Evolutionary conservation across 2,888 invertebrate genomes (phyloP).

Genomic region (Dioctria linearis): DNA sequence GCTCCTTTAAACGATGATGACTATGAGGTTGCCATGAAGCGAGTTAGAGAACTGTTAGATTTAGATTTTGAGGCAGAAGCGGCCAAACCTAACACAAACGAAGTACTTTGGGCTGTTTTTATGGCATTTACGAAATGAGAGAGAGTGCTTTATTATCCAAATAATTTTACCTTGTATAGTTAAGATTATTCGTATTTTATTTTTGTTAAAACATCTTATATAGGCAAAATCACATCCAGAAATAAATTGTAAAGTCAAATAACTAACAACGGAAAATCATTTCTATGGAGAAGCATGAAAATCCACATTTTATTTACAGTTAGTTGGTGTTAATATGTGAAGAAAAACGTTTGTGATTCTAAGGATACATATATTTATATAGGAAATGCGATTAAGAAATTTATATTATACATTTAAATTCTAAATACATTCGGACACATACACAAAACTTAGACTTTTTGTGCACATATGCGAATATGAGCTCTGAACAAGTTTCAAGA

Average conservation of each 20-base stretch:
- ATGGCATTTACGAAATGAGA: constrained; percentile 97
- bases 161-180: constrained; percentile 52
- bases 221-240: constrained; percentile 43
- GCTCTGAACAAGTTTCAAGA: too few species aligned
- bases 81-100: constrained; percentile 90
- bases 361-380: constrained; percentile 53
- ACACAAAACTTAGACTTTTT: constrained; percentile 34
- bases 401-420: constrained; percentile 46
- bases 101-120: constrained; percentile 99
- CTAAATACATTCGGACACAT: constrained; percentile 45
- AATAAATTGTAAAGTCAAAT: constrained; percentile 30
- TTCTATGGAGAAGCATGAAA: neutral
- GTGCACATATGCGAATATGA: neutral
- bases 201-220: constrained; percentile 50
- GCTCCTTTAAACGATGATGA: constrained; percentile 97
- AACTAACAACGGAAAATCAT: neutral
- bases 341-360: constrained; percentile 51
- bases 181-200: constrained; percentile 52
- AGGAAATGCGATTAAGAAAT: constrained; percentile 42
- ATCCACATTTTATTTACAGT: constrained; percentile 7
- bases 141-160: constrained; percentile 56
- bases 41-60: constrained; percentile 95
- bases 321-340: constrained; percentile 27
- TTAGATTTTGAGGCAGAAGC: constrained; percentile 97
- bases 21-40: constrained; percentile 97